Base-by-base conservation (phyloP, 2,113 vertebrate species). In the Archilochus colubris region DNA sequence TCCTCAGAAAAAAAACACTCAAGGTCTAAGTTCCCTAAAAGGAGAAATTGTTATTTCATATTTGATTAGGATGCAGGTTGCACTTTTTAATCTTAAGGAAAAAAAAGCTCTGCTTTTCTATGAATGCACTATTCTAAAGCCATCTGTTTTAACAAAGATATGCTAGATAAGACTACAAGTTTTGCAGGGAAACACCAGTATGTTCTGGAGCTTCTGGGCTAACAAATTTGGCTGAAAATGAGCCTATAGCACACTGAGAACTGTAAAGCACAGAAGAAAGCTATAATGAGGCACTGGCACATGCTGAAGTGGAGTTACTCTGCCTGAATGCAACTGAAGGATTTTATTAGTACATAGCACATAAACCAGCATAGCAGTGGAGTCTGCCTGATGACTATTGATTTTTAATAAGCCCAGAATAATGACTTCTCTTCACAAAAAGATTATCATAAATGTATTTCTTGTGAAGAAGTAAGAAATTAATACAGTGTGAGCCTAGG, bases 381-480 rank as follows among this genome's bases (percentile, higher is more conserved):
- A 94, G 54, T 82, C 69, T 91, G 58, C 17, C 44, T 73, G 63
- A 74, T 74, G 86, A 87, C 58, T 91, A 84, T 46, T 69, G 86
- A 82, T 94, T 95, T 96, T 93, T 95, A 85, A 92, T 93, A 91
- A 87, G 23, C 33, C 20, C 18, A 43, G 46, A 82, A 93, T 73
- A 93, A 94, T 69, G 40, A 87, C 85, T 76, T 82, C 14, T 85
- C 66, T 69, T 84, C 30, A 76, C 51, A 54, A 93, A 94, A 89
- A 85, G 66, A 73, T 91, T 89, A 46, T 59, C 28, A 90, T 72
- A 84, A 87, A 84, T 82, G 58, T 87, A 66, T 87, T 91, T 93
- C 63, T 69, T 43, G 10, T 61, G 62, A 87, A 91, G 38, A 93
- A 79, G 38, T 68, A 86, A 70, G 48, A 36, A 88, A 81, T 82